A percentile compares a stretch with the other conserved stretches of the same genome.
Evolutionary conservation across 2,113 vertebrate species (phyloP).

Genomic region (Crotophaga sulcirostris): DNA sequence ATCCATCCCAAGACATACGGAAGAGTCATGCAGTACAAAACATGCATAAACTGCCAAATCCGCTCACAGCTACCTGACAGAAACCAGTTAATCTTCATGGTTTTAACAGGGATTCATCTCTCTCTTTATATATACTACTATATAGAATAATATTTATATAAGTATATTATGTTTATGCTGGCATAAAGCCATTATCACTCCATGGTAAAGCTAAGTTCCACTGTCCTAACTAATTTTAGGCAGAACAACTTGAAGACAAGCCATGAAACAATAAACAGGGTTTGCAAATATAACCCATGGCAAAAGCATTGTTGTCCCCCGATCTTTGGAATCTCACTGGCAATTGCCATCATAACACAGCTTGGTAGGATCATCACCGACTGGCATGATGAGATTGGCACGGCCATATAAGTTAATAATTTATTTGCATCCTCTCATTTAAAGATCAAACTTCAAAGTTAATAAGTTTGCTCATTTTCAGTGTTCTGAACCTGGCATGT

Average conservation of each 20-base stretch:
- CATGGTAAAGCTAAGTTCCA: neutral
- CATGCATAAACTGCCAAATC: neutral
- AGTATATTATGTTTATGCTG: neutral
- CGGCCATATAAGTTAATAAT: conserved; percentile 60
- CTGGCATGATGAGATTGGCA: neutral
- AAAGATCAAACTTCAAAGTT: conserved; percentile 52
- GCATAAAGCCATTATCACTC: neutral
- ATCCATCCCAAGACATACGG: neutral
- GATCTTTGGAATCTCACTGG: conserved; percentile 19
- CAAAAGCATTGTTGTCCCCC: neutral
- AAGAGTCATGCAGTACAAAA: neutral
- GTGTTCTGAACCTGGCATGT: neutral
- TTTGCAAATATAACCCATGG: neutral
- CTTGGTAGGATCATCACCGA: neutral
- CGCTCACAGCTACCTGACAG: neutral
- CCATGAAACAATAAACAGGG: neutral
- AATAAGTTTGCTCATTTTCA: neutral
- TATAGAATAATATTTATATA: neutral
- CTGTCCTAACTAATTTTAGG: neutral
- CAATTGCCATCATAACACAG: neutral
- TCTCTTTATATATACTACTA: neutral
- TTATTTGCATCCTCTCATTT: neutral
- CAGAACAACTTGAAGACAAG: neutral
- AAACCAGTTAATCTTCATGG: neutral
- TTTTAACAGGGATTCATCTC: neutral